A percentile compares a stretch with the other conserved stretches of the same genome.
Conservation (phyloP, 2,113 vertebrate species). For the Leptobrachium leishanense region DNA sequence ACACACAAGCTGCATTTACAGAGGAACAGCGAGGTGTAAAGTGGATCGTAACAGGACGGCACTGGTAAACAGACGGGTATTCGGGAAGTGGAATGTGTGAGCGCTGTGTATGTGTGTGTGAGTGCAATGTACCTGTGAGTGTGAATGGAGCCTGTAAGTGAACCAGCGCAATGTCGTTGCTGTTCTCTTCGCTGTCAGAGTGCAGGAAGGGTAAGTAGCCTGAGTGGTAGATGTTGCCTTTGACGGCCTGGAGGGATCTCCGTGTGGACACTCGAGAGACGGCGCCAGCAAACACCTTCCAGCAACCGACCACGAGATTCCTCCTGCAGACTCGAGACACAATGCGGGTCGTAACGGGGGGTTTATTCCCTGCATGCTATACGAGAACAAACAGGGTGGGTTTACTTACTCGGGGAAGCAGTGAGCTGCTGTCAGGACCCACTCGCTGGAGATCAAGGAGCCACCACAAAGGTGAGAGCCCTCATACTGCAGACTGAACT, state of each 20-base stretch:
- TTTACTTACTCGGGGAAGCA: slow-evolving; percentile 58
- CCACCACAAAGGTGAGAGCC: slow-evolving; percentile 76
- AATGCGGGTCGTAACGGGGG: too few species aligned
- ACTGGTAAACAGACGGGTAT: too few species aligned
- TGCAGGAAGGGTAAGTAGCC: slow-evolving; percentile 84
- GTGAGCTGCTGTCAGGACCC: slow-evolving; percentile 82
- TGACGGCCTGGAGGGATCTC: slow-evolving; percentile 71
- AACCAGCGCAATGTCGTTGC: slow-evolving; percentile 85
- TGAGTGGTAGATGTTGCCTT: slow-evolving; percentile 81
- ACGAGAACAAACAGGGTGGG: not conserved
- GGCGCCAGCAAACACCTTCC: slow-evolving; percentile 80
- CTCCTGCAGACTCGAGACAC: slow-evolving; percentile 60
- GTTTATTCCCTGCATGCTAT: too few species aligned
- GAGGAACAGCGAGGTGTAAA: too few species aligned
- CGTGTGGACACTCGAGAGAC: slow-evolving; percentile 75
- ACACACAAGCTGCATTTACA: too few species aligned
- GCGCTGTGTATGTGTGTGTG: not conserved
- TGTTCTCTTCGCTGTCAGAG: slow-evolving; percentile 84
- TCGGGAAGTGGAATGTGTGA: too few species aligned
- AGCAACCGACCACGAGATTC: slow-evolving; percentile 73
- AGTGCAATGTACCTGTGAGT: slow-evolving; percentile 71
- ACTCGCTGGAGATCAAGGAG: slow-evolving; percentile 66
- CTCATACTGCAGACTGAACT: slow-evolving; percentile 73
- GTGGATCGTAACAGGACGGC: too few species aligned
- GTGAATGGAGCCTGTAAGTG: slow-evolving; percentile 72